A percentile compares a stretch with the other conserved stretches of the same genome.
These are phyloP conservation scores for Pangasius sanitwongsei DNA, from an alignment of 2,797 vertebrate species.

Conservation along the genomic window DNA sequence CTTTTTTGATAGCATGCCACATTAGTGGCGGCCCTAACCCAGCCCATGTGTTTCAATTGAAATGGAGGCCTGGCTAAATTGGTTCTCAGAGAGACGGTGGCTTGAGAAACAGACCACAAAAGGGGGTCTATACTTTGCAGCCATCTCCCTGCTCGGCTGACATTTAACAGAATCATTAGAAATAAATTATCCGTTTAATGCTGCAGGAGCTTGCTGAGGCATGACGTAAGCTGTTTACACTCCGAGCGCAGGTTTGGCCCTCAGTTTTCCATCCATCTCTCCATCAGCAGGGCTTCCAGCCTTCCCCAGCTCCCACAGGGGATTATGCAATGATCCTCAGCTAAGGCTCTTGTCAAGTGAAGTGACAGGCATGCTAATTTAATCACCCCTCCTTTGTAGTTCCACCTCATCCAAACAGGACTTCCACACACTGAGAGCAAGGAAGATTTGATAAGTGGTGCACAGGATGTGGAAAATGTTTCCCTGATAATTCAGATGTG, in stretches of 20 bases:
- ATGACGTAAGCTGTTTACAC: constrained; percentile 58
- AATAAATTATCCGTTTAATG: constrained; percentile 64
- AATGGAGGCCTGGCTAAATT: constrained; percentile 47
- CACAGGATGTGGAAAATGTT: constrained; percentile 49
- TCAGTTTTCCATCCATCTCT: constrained; percentile 42
- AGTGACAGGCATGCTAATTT: constrained; percentile 51
- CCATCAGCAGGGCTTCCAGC: constrained; percentile 34
- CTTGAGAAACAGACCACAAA: constrained; percentile 53
- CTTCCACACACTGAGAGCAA: constrained; percentile 20
- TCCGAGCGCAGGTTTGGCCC: constrained; percentile 38
- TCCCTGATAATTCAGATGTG: constrained; percentile 38
- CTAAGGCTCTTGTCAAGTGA: constrained; percentile 44
- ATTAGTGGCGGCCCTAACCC: constrained; percentile 54
- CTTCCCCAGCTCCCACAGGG: constrained; percentile 20
- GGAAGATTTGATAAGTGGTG: constrained; percentile 3
- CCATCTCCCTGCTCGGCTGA: constrained; percentile 46
- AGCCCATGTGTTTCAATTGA: constrained; percentile 52
- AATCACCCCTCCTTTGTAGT: constrained; percentile 34
- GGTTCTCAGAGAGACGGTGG: constrained; percentile 50
- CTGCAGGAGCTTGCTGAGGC: constrained; percentile 52
- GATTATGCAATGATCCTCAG: constrained; percentile 43
- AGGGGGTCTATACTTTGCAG: constrained; percentile 55
- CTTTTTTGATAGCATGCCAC: constrained; percentile 50
- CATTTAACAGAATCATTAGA: constrained; percentile 62
- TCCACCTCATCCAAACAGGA: constrained; percentile 32